Base-by-base conservation (phyloP, 2,888 invertebrate genomes). In the Priocnemis perturbator region DNA sequence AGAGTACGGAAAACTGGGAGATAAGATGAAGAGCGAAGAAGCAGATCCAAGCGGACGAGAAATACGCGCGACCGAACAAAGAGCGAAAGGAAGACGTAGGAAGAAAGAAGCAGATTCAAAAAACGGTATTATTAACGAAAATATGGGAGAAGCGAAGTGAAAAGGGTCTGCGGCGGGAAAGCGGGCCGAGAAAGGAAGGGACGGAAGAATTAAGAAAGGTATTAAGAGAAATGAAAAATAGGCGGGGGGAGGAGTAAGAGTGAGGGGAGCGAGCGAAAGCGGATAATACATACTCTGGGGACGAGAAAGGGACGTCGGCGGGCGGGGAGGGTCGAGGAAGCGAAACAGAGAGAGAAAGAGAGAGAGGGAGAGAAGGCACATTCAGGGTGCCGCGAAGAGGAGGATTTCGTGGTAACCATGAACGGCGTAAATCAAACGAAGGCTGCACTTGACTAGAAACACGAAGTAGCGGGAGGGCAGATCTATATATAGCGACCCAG, bases 381-480 rank as follows among this genome's bases (percentile, higher is more conserved):
- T 63, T 30, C 69, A 56, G 64, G 71, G 77, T 71, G 71, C 77
- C 67, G 58, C 67, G 76, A 73, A 74, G 73, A 56, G 72, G 69
- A 75, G 79, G 75, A 79, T 79, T 79, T 79, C 79, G 79, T 80
- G 78, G 78, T 77, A 83, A 79, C 82, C 80, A 81, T 79, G 83
- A 77, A 85, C 82, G 81, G 81, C 81, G 84, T 82, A 83, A 85
- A 85, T 85, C 83, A 85, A 85, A 84, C 79, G 79, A 79, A 83
- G 78, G 80, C 81, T 81, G 79, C 85, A 85, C 85, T 85, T 85
- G 84, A 83, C 84, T 86, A 83, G 83, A 85, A 85, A 83, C 79
- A 78, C 73, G 73, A 77, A 83, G 79, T 83, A 83, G 83, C 81
- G 78, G 80, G 82, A 78, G 83, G 78, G 80, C 72, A 67, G 77